Conservation (phyloP, 2,797 vertebrate genomes). For the Megalops cyprinoides region DNA sequence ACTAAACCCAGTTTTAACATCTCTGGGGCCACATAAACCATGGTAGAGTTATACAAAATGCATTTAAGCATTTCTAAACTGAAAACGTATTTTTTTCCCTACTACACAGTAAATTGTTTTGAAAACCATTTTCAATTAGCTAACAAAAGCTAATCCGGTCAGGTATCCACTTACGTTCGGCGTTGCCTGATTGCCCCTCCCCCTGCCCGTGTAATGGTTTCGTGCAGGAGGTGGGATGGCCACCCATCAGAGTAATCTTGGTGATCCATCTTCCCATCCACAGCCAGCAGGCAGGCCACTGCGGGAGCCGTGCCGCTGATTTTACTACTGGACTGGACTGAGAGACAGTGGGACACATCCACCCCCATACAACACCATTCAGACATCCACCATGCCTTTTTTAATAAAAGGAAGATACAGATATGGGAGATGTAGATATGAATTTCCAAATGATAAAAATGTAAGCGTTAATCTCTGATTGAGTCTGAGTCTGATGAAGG, state of each 20-base stretch:
- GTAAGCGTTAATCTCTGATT: no score
- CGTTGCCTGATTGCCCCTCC: slow-evolving; percentile 70
- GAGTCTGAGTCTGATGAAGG: no score
- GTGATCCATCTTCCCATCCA: slow-evolving; percentile 68
- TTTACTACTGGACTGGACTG: slow-evolving; percentile 53
- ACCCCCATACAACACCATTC: background rate
- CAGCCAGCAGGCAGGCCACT: slow-evolving; percentile 58
- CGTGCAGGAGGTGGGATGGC: slow-evolving; percentile 73
- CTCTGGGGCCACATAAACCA: background rate
- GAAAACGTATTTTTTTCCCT: background rate
- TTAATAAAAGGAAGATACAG: background rate
- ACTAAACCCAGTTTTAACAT: background rate
- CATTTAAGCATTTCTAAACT: background rate
- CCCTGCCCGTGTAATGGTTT: slow-evolving; percentile 69
- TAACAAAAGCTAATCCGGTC: slow-evolving; percentile 9
- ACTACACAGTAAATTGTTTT: background rate
- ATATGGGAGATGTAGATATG: no score
- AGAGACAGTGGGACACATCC: slow-evolving; percentile 1
- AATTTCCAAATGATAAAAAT: no score
- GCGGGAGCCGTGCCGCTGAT: slow-evolving; percentile 50
- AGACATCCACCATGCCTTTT: background rate
- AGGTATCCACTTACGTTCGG: slow-evolving; percentile 32
- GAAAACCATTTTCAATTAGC: background rate
- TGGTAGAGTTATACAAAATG: background rate
- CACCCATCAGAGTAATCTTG: slow-evolving; percentile 66